phyloP scores from a whole-genome alignment of 92 coral and sea anemone genomes.

The Bergia sp. region DNA sequence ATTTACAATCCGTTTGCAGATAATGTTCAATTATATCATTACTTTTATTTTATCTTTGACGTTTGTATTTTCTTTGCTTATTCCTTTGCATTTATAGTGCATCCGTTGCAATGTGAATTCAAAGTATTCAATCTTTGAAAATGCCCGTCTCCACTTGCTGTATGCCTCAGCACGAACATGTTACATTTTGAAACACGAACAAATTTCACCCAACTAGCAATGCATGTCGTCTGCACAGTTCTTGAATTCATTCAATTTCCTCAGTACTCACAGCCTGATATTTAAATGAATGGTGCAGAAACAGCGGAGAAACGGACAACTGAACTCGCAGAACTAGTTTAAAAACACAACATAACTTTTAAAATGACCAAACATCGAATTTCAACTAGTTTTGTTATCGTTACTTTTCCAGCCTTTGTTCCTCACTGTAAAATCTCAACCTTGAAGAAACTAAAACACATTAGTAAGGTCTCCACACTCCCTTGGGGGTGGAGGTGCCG shows the following conservation, averaged over 20 bases:
- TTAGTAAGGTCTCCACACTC: constrained; percentile 91
- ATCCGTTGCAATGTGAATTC: constrained; percentile 7
- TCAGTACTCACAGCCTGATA: neutral
- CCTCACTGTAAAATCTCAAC: neutral
- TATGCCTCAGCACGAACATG: neutral
- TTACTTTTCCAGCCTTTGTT: constrained; percentile 1
- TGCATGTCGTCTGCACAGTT: constrained; percentile 3
- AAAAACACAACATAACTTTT: too few species aligned
- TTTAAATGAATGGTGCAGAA: neutral
- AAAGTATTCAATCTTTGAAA: neutral
- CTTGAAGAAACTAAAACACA: neutral
- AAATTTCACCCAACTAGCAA: constrained; percentile 14
- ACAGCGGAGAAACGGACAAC: neutral
- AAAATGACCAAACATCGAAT: neutral
- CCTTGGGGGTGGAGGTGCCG: constrained; percentile 81
- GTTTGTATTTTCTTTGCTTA: constrained; percentile 20
- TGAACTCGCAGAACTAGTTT: neutral
- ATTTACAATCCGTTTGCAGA: constrained; percentile 33
- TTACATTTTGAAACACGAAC: constrained; percentile 7
- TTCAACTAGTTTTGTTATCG: neutral
- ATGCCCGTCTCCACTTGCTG: neutral
- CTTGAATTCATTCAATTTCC: neutral
- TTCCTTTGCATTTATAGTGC: neutral
- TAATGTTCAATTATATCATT: constrained; percentile 16
- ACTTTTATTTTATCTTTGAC: constrained; percentile 25